phyloP scores from a whole-genome alignment of 1,140 invertebrate species.

The Daktulosphaira vitifoliae region DNA sequence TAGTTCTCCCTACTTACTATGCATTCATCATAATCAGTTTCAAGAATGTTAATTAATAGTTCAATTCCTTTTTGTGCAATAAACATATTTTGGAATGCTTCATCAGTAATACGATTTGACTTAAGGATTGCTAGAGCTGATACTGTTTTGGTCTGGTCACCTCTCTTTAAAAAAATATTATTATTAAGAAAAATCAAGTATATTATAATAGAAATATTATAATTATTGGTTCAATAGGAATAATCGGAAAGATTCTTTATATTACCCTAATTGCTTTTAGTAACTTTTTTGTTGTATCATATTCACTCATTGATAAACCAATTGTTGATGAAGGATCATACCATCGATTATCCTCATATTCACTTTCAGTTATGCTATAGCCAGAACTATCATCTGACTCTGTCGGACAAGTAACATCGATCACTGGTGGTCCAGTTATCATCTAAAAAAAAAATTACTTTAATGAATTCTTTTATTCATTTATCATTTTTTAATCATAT shows the following conservation, averaged over 20 bases:
- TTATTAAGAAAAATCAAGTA: too few species aligned
- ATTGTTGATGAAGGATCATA: neutral
- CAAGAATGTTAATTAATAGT: slow-evolving; percentile 10
- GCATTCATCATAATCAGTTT: slow-evolving; percentile 9
- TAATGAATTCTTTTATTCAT: too few species aligned
- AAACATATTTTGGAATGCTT: slow-evolving; percentile 12
- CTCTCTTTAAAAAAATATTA: neutral
- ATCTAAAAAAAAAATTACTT: neutral
- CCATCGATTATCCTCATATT: slow-evolving; percentile 11
- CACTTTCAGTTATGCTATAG: neutral
- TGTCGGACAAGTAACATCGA: neutral
- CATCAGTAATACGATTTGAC: neutral
- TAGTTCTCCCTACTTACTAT: slow-evolving; percentile 1
- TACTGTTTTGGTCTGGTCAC: neutral
- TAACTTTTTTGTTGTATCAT: neutral
- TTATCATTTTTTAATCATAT: too few species aligned
- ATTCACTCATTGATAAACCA: neutral
- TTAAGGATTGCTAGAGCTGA: neutral
- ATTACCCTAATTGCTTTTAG: slow-evolving; percentile 13
- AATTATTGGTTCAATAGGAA: too few species aligned
- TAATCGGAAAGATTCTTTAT: too few species aligned
- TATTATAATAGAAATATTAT: too few species aligned
- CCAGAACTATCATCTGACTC: slow-evolving; percentile 10
- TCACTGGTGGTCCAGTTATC: neutral
- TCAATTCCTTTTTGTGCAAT: neutral